Evolutionary conservation across 2,797 vertebrate species (phyloP), one percentile per base, ranked within the genome.

Genomic region (Adrianichthys oophorus): DNA sequence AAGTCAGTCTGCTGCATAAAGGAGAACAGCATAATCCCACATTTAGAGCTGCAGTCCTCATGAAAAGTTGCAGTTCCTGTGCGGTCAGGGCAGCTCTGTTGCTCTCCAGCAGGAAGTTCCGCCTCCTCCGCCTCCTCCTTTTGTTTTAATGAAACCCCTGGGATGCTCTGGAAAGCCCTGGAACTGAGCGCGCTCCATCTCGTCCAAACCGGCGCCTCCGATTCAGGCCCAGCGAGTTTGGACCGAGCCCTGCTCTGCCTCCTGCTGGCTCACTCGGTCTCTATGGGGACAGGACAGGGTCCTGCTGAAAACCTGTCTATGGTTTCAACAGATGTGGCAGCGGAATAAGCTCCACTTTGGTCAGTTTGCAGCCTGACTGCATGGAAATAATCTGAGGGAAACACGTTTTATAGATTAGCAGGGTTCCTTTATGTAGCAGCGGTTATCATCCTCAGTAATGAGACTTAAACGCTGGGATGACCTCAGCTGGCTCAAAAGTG

Each of bases 121-220:
- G 59, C 86, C 85, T 63, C 86, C 82, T 78, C 82, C 72, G 65
- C 66, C 74, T 49, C 73, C 84, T 87, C 73, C 76, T 73, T 86
- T 86, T 87, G 85, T 88, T 93, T 92, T 95, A 94, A 98, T 93
- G 93, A 94, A 94, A 85, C 95, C 95, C 94, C 85, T 76, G 95
- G 94, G 96, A 95, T 72, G 62, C 83, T 89, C 86, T 85, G 61
- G 89, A 94, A 90, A 93, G 93, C 94, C 92, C 94, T 96, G 95
- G 94, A 95, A 94, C 91, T 37, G 83, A 94, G 77, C 85, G 83
- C 87, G 82, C 90, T 92, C 90, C 92, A 93, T 95, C 93, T 93
- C 92, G 91, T 95, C 93, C 94, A 95, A 95, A 79, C 83, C 82
- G 52, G 82, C 78, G 70, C 84, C 90, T 80, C 88, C 85, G 85